Conservation (phyloP, 2,888 invertebrate genomes). For the Drosophila vallismaia region DNA sequence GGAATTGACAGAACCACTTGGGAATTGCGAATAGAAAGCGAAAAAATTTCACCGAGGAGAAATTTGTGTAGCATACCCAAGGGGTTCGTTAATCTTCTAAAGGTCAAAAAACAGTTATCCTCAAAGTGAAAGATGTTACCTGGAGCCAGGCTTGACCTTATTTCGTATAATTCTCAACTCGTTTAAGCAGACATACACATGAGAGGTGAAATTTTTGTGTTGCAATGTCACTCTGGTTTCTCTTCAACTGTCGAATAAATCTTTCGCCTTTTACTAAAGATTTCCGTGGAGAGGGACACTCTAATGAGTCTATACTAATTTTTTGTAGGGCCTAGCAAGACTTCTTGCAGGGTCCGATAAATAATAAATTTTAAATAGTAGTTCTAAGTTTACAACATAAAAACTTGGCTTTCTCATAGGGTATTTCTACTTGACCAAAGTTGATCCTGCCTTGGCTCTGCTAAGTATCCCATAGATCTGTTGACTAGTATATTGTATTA, state of each 20-base stretch:
- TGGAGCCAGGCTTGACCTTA: neutral
- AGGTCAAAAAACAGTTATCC: neutral
- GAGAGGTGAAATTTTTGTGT: fast-evolving
- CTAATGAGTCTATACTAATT: slow-evolving; percentile 83
- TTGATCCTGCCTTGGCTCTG: neutral
- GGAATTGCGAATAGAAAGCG: slow-evolving; percentile 11
- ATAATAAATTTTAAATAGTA: slow-evolving; percentile 18
- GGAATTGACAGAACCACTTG: neutral
- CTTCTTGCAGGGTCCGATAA: slow-evolving; percentile 25
- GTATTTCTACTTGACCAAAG: slow-evolving; percentile 8
- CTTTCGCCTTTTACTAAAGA: slow-evolving; percentile 83
- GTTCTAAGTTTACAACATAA: neutral
- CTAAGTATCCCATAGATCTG: slow-evolving; percentile 45
- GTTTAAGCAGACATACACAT: slow-evolving; percentile 11
- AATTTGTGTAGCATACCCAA: slow-evolving; percentile 5
- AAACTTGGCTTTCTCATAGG: no score
- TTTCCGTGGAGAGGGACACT: slow-evolving; percentile 40
- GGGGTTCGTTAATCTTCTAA: neutral
- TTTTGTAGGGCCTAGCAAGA: slow-evolving; percentile 36
- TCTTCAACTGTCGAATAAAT: slow-evolving; percentile 86
- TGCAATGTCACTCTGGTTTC: slow-evolving; percentile 85
- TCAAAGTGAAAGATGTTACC: no score
- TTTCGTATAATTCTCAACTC: slow-evolving; percentile 55
- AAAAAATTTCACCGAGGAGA: no score
- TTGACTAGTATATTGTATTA: slow-evolving; percentile 25